phyloP scores from a whole-genome alignment of 1,140 invertebrate genomes.

The Pseudomyrmex cubaensis region DNA sequence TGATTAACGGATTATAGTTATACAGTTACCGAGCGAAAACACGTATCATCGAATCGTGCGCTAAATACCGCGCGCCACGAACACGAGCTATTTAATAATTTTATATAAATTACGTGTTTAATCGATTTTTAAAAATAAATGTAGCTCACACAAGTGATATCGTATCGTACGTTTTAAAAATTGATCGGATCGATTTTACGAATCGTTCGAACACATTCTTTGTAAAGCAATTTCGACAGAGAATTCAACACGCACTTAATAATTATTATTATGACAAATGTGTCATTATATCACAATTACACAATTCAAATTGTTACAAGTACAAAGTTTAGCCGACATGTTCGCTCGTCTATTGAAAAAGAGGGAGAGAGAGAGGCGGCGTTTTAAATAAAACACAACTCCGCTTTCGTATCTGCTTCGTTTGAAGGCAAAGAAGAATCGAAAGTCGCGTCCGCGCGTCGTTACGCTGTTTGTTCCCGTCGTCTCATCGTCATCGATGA shows the following conservation, averaged over 20 bases:
- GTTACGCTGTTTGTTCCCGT: constrained; percentile 68
- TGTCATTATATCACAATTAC: neutral
- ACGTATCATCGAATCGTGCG: neutral
- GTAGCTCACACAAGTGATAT: too few species aligned
- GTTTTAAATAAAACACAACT: neutral
- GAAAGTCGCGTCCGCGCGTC: constrained; percentile 67
- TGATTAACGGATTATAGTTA: constrained; percentile 46
- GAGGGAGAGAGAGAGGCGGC: too few species aligned
- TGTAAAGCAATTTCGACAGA: too few species aligned
- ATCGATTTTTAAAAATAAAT: too few species aligned
- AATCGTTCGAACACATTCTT: too few species aligned
- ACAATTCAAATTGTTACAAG: neutral
- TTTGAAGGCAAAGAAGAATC: constrained; percentile 61
- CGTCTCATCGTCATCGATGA: constrained; percentile 78
- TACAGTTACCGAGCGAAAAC: constrained; percentile 47
- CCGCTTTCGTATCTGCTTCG: constrained; percentile 1
- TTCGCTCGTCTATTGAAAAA: too few species aligned
- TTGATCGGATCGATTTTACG: too few species aligned
- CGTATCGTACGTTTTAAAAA: too few species aligned
- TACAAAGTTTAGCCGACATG: neutral
- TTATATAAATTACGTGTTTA: too few species aligned
- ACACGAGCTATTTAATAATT: too few species aligned
- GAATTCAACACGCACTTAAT: too few species aligned
- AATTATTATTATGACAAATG: too few species aligned
- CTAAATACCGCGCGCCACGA: neutral